Evolutionary conservation across 2,888 invertebrate genomes (phyloP).

Genomic region (Cyaniris semiargus): DNA sequence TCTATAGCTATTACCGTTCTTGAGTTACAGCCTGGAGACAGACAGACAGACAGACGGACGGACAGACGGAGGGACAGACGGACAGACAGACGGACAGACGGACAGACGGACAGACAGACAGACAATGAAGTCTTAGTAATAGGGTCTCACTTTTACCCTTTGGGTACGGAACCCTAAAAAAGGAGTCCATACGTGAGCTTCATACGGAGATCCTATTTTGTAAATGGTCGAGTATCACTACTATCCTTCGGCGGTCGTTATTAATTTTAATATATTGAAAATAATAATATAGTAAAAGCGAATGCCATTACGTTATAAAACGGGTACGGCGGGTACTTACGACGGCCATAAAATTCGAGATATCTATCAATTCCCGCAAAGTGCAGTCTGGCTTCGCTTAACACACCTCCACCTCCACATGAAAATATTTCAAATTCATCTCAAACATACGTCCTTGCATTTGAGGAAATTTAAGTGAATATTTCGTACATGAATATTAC

Average conservation of each 20-base stretch:
- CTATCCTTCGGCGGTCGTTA: background rate
- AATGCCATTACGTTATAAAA: slow-evolving; percentile 28
- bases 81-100: too few relatives aligned
- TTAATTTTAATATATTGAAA: background rate
- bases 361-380: slow-evolving; percentile 34
- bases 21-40: too few relatives aligned
- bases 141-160: too few relatives aligned
- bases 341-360: slow-evolving; percentile 33
- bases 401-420: slow-evolving; percentile 26
- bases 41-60: too few relatives aligned
- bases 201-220: background rate
- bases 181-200: background rate
- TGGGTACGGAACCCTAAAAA: too few relatives aligned
- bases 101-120: too few relatives aligned
- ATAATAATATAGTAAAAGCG: slow-evolving; percentile 19
- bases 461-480: slow-evolving; percentile 30
- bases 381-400: slow-evolving; percentile 33
- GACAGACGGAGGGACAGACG: too few relatives aligned
- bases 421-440: slow-evolving; percentile 32
- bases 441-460: slow-evolving; percentile 29
- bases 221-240: background rate
- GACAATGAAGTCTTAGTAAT: too few relatives aligned
- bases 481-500: slow-evolving; percentile 25
- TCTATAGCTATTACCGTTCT: too few relatives aligned
- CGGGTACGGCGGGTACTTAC: slow-evolving; percentile 28